These are phyloP conservation scores for Mastigias papua DNA, from an alignment of 30 jellyfish, hydroid and myxozoan species.

Conservation along the genomic window DNA sequence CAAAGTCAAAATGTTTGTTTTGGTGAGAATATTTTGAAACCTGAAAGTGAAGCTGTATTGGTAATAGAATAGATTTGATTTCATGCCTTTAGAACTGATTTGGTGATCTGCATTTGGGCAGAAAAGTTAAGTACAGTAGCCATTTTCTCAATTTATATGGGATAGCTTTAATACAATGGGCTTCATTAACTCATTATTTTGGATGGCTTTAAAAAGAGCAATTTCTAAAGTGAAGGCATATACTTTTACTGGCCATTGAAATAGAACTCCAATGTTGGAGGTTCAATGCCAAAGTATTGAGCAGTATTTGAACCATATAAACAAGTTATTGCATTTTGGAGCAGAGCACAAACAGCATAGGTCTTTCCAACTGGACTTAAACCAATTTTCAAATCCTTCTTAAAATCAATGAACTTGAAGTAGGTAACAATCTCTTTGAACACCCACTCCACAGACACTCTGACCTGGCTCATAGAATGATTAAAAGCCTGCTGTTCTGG, in stretches of 20 bases:
- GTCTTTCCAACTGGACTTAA: conserved; percentile 56
- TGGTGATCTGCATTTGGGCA: neutral
- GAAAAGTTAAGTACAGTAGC: neutral
- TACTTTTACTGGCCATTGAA: neutral
- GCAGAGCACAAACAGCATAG: conserved; percentile 59
- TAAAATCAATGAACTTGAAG: conserved; percentile 60
- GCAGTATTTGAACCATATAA: conserved; percentile 24
- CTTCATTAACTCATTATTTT: neutral
- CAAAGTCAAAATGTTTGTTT: neutral
- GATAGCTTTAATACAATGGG: neutral
- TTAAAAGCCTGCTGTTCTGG: conserved; percentile 47
- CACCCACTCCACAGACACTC: conserved; percentile 75
- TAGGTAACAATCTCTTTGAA: conserved; percentile 67
- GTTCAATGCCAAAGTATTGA: conserved; percentile 10
- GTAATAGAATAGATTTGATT: neutral
- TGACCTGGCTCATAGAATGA: conserved; percentile 59
- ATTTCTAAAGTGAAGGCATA: neutral
- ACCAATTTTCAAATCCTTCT: conserved; percentile 59
- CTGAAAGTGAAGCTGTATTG: neutral
- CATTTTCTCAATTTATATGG: neutral
- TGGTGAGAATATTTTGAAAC: neutral
- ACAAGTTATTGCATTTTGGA: conserved; percentile 68
- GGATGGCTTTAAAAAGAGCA: neutral
- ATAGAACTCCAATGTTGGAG: neutral
- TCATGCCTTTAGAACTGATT: neutral